Evolutionary conservation across 2,797 vertebrate species (phyloP).

Genomic region (Pseudochirops corinnae): DNA sequence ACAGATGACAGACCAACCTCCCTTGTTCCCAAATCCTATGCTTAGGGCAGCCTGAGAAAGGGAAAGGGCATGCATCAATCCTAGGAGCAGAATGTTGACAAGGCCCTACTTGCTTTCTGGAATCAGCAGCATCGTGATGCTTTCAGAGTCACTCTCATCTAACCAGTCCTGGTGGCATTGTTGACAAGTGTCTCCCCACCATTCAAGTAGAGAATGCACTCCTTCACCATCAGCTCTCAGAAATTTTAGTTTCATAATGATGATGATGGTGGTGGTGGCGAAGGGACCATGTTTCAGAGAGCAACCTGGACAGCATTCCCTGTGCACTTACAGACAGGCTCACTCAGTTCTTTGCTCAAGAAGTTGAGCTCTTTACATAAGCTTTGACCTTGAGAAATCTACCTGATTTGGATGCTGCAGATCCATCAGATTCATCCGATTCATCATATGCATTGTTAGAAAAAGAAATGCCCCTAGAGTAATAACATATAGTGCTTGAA

Average conservation of each 20-base stretch:
- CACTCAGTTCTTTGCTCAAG: not conserved
- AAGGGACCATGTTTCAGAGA: not conserved
- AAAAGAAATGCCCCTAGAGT: not conserved
- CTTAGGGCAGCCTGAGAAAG: not conserved
- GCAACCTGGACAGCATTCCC: not conserved
- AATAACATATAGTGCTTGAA: not conserved
- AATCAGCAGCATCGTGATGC: not conserved
- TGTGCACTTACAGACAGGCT: not conserved
- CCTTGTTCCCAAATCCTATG: not conserved
- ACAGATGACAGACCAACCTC: not conserved
- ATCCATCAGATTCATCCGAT: not conserved
- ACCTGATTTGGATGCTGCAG: not conserved
- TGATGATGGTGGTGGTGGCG: not conserved
- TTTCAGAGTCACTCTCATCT: slow-evolving; percentile 1
- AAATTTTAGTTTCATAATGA: not conserved
- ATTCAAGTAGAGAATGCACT: not conserved
- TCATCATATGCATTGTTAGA: not conserved
- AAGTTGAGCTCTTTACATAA: not conserved
- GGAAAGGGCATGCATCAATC: not conserved
- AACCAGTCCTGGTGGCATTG: slow-evolving; percentile 23
- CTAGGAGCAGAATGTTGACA: not conserved
- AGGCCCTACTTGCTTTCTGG: not conserved
- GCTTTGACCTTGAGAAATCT: not conserved
- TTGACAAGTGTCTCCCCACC: not conserved
- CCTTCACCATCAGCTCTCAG: not conserved